Base-by-base conservation (phyloP, 2,797 vertebrate species). In the Argyrosomus regius region DNA sequence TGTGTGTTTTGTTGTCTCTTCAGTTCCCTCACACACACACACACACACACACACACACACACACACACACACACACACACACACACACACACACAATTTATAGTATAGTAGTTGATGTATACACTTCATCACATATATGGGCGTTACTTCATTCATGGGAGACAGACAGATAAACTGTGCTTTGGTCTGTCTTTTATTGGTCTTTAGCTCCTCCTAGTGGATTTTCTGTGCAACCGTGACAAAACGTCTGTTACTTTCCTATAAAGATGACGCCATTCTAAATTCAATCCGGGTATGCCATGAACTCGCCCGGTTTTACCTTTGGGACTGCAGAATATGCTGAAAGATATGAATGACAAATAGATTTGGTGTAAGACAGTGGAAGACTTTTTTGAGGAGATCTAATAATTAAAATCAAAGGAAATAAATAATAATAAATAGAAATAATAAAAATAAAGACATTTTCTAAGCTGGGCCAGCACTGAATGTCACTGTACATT, bases 201-300 rank as follows among this genome's bases (percentile, higher is more conserved):
- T 87, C 80, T 93, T 72, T 91, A 82, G 80, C 91, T 43, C 93
- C 92, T 45, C 60, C 93, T 95, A 83, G 89, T 89, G 94, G 89
- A 78, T 6, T 13, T 35, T 41, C 5, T 39, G 22, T 61, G 78
- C 65, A 70, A 89, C 35, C 76, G 65, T 41, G 6, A 67, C 20
- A 67, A 60, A 43, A 62, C 6, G 4, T 14, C 9, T 0, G 6
- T 39, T 61, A n/a, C 12, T 28, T 39, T 53, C 48, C 20, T 12
- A 26, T n/a, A 3, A 66, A 0, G 12, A 56, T 83, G 67, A 77
- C 72, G 48, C 82, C 49, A 74, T 53, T 57, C 7, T 13, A 43
- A 60, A 1, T 0, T 43, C 20, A 56, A 35, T 28, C 26, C 39
- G 43, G 22, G 20, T 17, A 57, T 49, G 20, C 16, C 10, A 22